Percentiles rank a stretch among this genome's conserved stretches.
Evolutionary conservation across 2,113 vertebrate species (phyloP).

Genomic region (Salvelinus fontinalis): DNA sequence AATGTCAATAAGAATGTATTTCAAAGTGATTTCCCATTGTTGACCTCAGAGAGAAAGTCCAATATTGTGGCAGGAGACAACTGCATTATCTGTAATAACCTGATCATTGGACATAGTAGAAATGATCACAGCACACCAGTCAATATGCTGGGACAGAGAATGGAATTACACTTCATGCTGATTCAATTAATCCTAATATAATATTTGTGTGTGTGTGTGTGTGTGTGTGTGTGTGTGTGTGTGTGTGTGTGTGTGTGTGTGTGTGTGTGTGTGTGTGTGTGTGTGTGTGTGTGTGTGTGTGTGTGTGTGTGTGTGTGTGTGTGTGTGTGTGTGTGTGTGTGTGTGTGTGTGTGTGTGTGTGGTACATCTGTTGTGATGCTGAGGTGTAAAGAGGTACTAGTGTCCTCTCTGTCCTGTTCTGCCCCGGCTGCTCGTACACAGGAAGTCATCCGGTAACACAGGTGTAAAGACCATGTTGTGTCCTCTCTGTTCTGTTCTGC

Average conservation of each 20-base stretch:
- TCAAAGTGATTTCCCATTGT: constrained; percentile 77
- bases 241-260: neutral
- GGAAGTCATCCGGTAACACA: constrained; percentile 59
- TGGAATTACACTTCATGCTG: constrained; percentile 58
- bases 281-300: too few species aligned
- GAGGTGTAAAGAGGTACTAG: constrained; percentile 46
- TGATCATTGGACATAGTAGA: constrained; percentile 69
- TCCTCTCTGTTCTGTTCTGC: too few species aligned
- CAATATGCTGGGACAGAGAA: constrained; percentile 64
- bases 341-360: too few species aligned
- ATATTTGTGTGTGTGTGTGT: neutral
- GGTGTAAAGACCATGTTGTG: too few species aligned
- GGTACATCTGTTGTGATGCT: constrained; percentile 4
- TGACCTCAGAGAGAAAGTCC: constrained; percentile 73
- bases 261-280: too few species aligned
- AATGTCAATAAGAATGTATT: constrained; percentile 77
- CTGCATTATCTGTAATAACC: constrained; percentile 80
- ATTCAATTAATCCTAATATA: constrained; percentile 66
- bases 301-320: too few species aligned
- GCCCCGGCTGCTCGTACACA: constrained; percentile 36
- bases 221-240: constrained; percentile 2
- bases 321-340: too few species aligned
- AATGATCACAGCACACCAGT: constrained; percentile 71
- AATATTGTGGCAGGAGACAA: constrained; percentile 78
- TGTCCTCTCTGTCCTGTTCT: constrained; percentile 54